These are phyloP conservation scores for Agrochola macilenta DNA, from an alignment of 2,888 invertebrate genomes.

Conservation along the genomic window DNA sequence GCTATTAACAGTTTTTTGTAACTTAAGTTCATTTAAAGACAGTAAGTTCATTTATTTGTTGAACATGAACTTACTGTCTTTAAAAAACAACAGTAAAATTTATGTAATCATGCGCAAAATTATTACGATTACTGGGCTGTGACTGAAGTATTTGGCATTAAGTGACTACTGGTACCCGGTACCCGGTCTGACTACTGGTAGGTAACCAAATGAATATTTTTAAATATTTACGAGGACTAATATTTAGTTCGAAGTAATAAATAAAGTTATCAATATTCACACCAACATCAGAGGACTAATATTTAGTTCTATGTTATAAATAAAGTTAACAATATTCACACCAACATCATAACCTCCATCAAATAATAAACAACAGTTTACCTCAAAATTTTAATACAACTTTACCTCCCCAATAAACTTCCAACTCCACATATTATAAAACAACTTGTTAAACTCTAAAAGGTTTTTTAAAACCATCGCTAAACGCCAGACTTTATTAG, in stretches of 20 bases:
- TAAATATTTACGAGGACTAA: not conserved
- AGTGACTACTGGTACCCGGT: no score
- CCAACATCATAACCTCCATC: not conserved
- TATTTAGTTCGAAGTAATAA: not conserved
- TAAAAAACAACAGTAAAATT: not conserved
- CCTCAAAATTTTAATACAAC: constrained; percentile 31
- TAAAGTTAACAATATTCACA: not conserved
- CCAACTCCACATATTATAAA: constrained; percentile 60
- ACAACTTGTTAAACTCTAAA: constrained; percentile 66
- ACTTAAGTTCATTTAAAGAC: no score
- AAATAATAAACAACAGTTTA: constrained; percentile 34
- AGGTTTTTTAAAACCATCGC: constrained; percentile 60
- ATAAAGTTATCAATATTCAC: not conserved
- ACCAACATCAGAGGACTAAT: no score
- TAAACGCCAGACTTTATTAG: constrained; percentile 73
- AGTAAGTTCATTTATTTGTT: no score
- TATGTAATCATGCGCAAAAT: not conserved
- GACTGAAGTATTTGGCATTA: not conserved
- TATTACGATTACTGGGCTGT: not conserved
- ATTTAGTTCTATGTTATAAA: not conserved
- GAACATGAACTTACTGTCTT: not conserved
- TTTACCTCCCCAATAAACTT: constrained; percentile 46
- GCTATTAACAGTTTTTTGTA: not conserved
- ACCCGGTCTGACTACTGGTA: not conserved
- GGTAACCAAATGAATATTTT: not conserved